phyloP scores from a whole-genome alignment of 2,797 vertebrate genomes.

The Moxostoma hubbsi region DNA sequence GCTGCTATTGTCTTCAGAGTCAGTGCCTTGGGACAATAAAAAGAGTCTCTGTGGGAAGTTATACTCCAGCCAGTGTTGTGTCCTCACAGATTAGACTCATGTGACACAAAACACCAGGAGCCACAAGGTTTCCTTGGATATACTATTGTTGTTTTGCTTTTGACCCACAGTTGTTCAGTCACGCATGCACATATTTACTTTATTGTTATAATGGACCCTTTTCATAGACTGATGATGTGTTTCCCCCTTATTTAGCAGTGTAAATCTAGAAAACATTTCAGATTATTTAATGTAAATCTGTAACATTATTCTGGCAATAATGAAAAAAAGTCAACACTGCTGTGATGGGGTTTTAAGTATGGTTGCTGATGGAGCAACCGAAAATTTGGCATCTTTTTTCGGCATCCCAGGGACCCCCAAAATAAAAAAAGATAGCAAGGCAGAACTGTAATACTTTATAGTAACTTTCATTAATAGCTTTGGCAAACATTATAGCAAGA shows the following conservation, averaged over 20 bases:
- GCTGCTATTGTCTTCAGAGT: constrained; percentile 34
- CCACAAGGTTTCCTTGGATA: neutral
- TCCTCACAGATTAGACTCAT: constrained; percentile 33
- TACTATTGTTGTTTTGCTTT: constrained; percentile 2
- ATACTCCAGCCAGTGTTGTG: constrained; percentile 12
- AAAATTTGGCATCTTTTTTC: too few species aligned
- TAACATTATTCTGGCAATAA: too few species aligned
- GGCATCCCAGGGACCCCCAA: too few species aligned
- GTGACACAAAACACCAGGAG: constrained; percentile 18
- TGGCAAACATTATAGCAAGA: too few species aligned
- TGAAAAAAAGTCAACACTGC: too few species aligned
- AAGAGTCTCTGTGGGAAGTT: constrained; percentile 33
- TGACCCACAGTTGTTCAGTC: neutral
- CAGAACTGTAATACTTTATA: too few species aligned
- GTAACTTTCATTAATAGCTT: too few species aligned
- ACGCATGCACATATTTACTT: neutral
- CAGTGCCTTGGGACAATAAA: constrained; percentile 40
- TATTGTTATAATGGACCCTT: neutral
- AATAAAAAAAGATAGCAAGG: too few species aligned
- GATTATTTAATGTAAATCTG: too few species aligned
- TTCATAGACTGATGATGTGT: neutral
- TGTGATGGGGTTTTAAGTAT: too few species aligned
- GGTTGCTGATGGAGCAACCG: too few species aligned
- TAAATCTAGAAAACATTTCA: too few species aligned
- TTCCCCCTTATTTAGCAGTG: neutral